Conservation (phyloP, 2,888 invertebrate genomes). For the Torymus tubicola region DNA sequence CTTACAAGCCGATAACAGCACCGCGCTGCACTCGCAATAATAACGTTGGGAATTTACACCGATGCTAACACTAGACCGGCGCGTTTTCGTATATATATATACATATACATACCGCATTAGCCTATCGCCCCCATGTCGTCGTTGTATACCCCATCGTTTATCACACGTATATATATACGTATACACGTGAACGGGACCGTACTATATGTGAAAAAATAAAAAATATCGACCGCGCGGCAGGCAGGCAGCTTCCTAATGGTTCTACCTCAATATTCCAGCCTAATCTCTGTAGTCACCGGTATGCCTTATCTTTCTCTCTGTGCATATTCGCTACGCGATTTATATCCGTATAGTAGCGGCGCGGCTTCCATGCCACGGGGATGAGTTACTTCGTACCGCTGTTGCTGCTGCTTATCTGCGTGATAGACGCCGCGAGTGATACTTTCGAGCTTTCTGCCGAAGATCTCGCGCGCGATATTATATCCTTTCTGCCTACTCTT, state of each 20-base stretch:
- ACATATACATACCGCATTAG: conserved; percentile 3
- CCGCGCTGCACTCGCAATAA: conserved; percentile 1
- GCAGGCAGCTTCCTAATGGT: too few relatives aligned
- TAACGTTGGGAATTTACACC: conserved; percentile 23
- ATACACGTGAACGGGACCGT: not conserved
- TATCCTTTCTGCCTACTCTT: not conserved
- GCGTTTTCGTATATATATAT: not conserved
- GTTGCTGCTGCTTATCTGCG: conserved; percentile 12
- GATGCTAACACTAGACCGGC: too few relatives aligned
- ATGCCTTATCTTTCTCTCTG: conserved; percentile 20
- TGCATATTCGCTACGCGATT: conserved; percentile 1
- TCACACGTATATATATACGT: not conserved
- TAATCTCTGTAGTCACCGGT: not conserved
- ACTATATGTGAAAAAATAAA: too few relatives aligned
- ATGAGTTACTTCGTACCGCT: conserved; percentile 37
- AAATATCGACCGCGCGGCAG: too few relatives aligned
- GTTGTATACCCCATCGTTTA: not conserved
- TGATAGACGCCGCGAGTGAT: conserved; percentile 42
- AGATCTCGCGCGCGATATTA: conserved; percentile 39
- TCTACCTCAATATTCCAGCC: too few relatives aligned
- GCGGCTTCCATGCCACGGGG: not conserved
- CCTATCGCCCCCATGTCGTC: conserved; percentile 12
- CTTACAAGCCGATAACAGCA: conserved; percentile 35
- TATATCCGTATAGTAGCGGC: not conserved
- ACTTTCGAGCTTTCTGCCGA: conserved; percentile 50